These are phyloP conservation scores for Apeltes quadracus DNA, from an alignment of 2,113 vertebrate genomes.

Conservation along the genomic window DNA sequence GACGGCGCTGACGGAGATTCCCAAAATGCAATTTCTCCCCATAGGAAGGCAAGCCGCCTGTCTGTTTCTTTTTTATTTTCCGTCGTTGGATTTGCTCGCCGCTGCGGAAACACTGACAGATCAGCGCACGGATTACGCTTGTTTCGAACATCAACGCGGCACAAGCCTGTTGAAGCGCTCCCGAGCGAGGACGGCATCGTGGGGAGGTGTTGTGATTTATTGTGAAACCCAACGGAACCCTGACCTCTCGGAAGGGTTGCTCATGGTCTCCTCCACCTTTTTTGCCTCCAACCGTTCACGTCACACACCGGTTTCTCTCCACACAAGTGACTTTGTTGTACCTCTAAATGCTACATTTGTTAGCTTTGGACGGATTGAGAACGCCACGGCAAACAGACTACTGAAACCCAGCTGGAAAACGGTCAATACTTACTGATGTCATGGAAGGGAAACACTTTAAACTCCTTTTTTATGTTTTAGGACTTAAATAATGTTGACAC, in stretches of 20 bases:
- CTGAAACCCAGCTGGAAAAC: conserved; percentile 58
- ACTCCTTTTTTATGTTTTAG: background rate
- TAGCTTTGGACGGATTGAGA: no score
- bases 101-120: conserved; percentile 33
- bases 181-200: no score
- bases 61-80: no score
- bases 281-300: conserved; percentile 47
- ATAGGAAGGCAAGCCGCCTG: background rate
- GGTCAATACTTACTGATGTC: background rate
- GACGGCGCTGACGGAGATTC: conserved; percentile 26
- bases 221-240: conserved; percentile 52
- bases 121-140: conserved; percentile 31
- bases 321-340: conserved; percentile 6
- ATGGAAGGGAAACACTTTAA: background rate
- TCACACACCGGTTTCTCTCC: conserved; percentile 20
- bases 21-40: conserved; percentile 11
- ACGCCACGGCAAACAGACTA: conserved; percentile 56
- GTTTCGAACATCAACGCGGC: no score
- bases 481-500: no score
- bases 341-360: background rate
- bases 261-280: conserved; percentile 29
- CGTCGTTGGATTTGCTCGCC: conserved; percentile 35
- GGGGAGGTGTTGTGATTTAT: background rate
- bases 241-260: conserved; percentile 48
- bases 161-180: no score